These are phyloP conservation scores for Drosophila paulistorum DNA, from an alignment of 1,140 invertebrate genomes.

Conservation along the genomic window DNA sequence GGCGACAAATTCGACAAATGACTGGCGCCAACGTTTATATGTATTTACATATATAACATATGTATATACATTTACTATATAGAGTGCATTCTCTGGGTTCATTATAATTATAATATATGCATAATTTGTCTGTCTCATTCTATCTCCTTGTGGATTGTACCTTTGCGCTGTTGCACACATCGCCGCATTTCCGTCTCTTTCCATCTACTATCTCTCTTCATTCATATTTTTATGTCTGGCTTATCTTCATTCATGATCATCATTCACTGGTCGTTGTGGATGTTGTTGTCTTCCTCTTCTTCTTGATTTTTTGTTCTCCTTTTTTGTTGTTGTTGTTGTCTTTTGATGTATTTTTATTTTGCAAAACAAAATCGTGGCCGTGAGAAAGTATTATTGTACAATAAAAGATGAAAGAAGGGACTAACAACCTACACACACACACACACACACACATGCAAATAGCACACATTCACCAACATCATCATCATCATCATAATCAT, in stretches of 20 bases:
- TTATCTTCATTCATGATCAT: slow-evolving; percentile 16
- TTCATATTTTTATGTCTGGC: slow-evolving; percentile 39
- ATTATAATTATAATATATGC: slow-evolving; percentile 8
- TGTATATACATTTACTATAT: neutral
- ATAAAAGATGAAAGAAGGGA: slow-evolving; percentile 20
- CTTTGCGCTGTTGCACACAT: too few species aligned
- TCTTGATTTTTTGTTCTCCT: slow-evolving; percentile 24
- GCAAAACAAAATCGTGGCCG: slow-evolving; percentile 39
- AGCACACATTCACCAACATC: neutral
- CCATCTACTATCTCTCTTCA: slow-evolving; percentile 16
- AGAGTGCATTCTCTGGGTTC: slow-evolving; percentile 32
- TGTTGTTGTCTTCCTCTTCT: slow-evolving; percentile 20
- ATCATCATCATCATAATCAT: neutral
- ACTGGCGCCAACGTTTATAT: slow-evolving; percentile 39
- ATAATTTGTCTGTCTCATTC: neutral
- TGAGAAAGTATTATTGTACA: slow-evolving; percentile 45
- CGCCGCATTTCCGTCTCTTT: slow-evolving; percentile 30
- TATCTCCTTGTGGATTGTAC: slow-evolving; percentile 4
- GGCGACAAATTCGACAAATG: slow-evolving; percentile 57
- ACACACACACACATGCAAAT: neutral
- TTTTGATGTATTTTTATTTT: slow-evolving; percentile 50
- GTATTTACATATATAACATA: slow-evolving; percentile 16
- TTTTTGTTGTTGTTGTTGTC: slow-evolving; percentile 26
- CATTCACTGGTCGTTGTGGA: slow-evolving; percentile 45
- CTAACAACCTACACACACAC: neutral